Base-by-base conservation (phyloP, 1,140 invertebrate genomes). In the Drosophila asahinai region DNA sequence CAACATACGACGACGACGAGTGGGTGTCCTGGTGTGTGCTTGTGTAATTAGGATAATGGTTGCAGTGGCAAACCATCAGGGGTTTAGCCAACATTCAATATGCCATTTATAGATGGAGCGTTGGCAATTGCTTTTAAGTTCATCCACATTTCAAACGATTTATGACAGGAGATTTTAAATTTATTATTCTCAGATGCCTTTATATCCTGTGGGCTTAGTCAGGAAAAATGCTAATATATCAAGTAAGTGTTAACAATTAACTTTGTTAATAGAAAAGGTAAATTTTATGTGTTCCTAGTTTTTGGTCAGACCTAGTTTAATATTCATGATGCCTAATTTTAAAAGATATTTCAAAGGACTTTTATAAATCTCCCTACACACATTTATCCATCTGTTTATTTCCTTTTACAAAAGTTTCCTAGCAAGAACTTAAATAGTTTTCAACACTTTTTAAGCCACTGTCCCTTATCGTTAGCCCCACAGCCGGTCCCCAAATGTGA, bases 41-140 rank as follows among this genome's bases (percentile, higher is more conserved):
- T 45, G 67, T 73, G 70, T 73, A 73, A 73, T 73, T 73, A 73
- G 71, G 71, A 73, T 73, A 73, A 73, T 73, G 71, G 54, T 52
- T 73, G 67, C 67, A 71, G 19, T 68, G 67, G 38, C 67, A 73
- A 73, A 52, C 54, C 70, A 43, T 64, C 38, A 25, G 47, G 48
- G 40, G 48, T 52, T 47, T 62, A 30, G 14, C 15, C n/a, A 27
- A 33, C 57, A 47, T 55, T 73, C 70, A 72, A 73, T 73, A 60
- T 51, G 27, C 33, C 30, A 71, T 40, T 71, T 71, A 47, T 47
- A 67, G 63, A 71, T 54, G 49, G 5, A 19, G n/a, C 30, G 12
- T 6, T 9, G 15, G 48, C 30, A 45, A 54, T 70, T 12, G 63
- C 48, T 57, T 64, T 55, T 45, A 33, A 30, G 25, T 36, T 43